These are phyloP conservation scores for Leptinotarsa undecemlineata DNA, from an alignment of 1,140 invertebrate genomes.

Conservation along the genomic window DNA sequence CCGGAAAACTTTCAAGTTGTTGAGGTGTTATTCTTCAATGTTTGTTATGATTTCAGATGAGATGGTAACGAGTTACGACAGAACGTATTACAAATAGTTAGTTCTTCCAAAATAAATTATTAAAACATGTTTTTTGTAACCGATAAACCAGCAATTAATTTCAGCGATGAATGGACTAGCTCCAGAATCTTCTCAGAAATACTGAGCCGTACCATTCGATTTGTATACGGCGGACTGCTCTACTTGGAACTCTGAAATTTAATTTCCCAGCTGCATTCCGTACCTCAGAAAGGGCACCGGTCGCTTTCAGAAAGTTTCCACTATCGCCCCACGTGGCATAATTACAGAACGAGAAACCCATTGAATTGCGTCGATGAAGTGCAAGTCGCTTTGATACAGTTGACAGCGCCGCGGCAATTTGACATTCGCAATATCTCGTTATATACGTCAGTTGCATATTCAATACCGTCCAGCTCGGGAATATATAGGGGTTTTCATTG, in stretches of 20 bases:
- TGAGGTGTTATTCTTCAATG: too few relatives aligned
- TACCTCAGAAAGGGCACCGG: constrained; percentile 10
- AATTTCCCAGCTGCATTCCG: constrained; percentile 13
- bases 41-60: too few relatives aligned
- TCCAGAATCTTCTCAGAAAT: too few relatives aligned
- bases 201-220: too few relatives aligned
- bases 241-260: background rate
- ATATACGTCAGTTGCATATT: constrained; percentile 23
- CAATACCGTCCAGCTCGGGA: constrained; percentile 21
- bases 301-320: constrained; percentile 17
- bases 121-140: too few relatives aligned
- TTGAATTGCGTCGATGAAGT: constrained; percentile 19
- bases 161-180: too few relatives aligned
- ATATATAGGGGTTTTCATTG: constrained; percentile 20
- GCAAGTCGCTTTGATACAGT: constrained; percentile 17
- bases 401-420: constrained; percentile 10
- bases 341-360: constrained; percentile 21
- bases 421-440: constrained; percentile 9
- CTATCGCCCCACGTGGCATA: background rate
- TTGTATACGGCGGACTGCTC: background rate
- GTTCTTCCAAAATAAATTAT: too few relatives aligned
- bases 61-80: too few relatives aligned
- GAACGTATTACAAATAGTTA: too few relatives aligned
- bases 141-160: too few relatives aligned
- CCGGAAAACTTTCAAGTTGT: too few relatives aligned